Base-by-base conservation (phyloP, 1,140 invertebrate genomes). In the Fragariocoptes setiger region DNA sequence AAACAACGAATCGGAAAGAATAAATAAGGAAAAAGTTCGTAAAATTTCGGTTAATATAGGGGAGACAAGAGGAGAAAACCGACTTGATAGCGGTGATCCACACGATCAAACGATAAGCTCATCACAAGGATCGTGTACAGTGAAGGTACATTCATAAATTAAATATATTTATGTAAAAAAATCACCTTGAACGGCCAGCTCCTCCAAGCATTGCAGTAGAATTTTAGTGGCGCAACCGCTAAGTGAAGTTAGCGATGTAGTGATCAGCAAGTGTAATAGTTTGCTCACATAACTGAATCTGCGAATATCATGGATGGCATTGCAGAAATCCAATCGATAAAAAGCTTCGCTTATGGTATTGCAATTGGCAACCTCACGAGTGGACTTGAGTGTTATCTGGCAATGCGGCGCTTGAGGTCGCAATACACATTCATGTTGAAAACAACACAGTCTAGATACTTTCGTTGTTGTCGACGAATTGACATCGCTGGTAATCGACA, bases 211-310 rank as follows among this genome's bases (percentile, higher is more conserved):
- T 51, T 70, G 74, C 47, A 97, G 70, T 16, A 94, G 64, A 38
- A 82, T 70, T 54, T 83, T 79, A 56, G 92, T 82, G 20, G 82
- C 79, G 49, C 77, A 78, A 18, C 86, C 88, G 46, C 82, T 82
- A 18, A 95, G 62, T 38, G 71, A 69, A 8, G 68, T 68, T 50
- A 86, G 64, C 50, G 73, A 72, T 54, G 79, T 72, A 37, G 74
- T 72, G 21, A 94, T 71, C 35, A 94, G 61, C 20, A 92, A 62
- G 53, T 83, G 72, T 41, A 94, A 59, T 22, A 95, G 62, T 49
- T 83, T 80, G 52, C 78, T 85, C 49, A 92, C 83, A 58, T 92
- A 97, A 57, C 88, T 86, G 59, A 94, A 92, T 40, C 86, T 65
- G 40, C 82, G 68, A 14, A 77, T 75, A 60, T 97, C 85, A 42